A percentile compares a stretch with the other conserved stretches of the same genome.
phyloP scores from a whole-genome alignment of 2,797 vertebrate genomes.

The Smutsia temminckii region DNA sequence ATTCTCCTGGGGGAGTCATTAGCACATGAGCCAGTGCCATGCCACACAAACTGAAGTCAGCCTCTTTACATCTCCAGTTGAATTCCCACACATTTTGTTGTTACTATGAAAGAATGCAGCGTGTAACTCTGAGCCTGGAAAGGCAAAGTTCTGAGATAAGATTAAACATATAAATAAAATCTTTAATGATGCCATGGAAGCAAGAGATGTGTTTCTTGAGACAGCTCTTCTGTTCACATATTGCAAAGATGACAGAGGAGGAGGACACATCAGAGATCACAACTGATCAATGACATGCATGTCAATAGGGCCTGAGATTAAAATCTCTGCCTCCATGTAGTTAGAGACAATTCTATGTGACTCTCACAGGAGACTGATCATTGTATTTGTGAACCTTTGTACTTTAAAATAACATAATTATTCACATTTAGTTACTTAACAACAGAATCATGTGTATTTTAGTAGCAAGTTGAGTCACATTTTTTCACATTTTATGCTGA shows the following conservation, averaged over 20 bases:
- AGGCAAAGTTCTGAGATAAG: not conserved
- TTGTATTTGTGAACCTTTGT: not conserved
- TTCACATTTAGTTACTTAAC: not conserved
- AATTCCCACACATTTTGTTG: not conserved
- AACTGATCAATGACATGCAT: not conserved
- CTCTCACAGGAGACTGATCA: not conserved
- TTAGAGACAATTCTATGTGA: not conserved
- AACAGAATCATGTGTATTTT: not conserved
- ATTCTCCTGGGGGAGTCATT: not conserved
- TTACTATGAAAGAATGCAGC: not conserved
- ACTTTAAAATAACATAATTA: not conserved
- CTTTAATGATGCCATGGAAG: not conserved
- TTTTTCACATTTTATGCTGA: not conserved
- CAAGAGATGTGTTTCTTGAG: too few relatives aligned
- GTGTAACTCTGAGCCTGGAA: too few relatives aligned
- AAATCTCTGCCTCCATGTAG: not conserved
- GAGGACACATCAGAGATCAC: not conserved
- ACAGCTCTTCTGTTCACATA: not conserved
- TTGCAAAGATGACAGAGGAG: not conserved
- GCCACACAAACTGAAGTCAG: not conserved
- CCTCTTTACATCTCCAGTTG: not conserved
- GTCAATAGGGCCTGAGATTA: not conserved
- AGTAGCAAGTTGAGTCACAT: not conserved
- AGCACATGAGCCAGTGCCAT: not conserved
- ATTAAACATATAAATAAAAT: not conserved